Evolutionary conservation across 2,797 vertebrate species (phyloP).

Genomic region (Enteromius afrohamiltoni): DNA sequence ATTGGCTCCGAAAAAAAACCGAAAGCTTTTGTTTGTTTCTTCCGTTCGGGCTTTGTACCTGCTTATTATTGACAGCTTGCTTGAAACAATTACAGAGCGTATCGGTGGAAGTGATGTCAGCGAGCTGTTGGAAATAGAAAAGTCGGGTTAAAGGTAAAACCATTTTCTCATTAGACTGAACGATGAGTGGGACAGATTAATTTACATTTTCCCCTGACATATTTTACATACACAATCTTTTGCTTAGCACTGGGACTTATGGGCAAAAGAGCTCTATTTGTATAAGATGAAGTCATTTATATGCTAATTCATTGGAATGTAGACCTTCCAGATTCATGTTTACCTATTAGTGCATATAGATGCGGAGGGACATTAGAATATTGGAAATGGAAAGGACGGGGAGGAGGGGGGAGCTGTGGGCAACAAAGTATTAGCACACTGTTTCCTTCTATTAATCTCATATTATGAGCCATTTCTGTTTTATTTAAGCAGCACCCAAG

Average conservation of each 20-base stretch:
- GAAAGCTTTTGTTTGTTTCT: conserved; percentile 33
- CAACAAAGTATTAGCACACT: conserved; percentile 77
- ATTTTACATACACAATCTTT: conserved; percentile 85
- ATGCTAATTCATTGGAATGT: conserved; percentile 96
- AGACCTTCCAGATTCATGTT: conserved; percentile 94
- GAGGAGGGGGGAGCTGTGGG: conserved; percentile 68
- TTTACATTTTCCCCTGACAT: conserved; percentile 83
- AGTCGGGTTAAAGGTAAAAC: conserved; percentile 63
- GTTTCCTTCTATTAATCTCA: conserved; percentile 79
- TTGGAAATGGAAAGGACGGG: conserved; percentile 64
- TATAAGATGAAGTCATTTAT: conserved; percentile 98
- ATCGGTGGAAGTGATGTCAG: conserved; percentile 71
- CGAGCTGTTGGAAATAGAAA: conserved; percentile 71
- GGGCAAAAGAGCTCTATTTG: conserved; percentile 94
- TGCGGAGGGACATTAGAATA: conserved; percentile 80
- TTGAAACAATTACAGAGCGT: conserved; percentile 77
- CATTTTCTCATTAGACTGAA: conserved; percentile 78
- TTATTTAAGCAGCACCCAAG: conserved; percentile 74
- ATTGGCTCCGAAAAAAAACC: background rate
- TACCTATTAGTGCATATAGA: conserved; percentile 88
- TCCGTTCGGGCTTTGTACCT: conserved; percentile 42
- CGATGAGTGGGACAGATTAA: conserved; percentile 85
- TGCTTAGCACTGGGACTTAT: conserved; percentile 86
- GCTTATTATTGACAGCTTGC: conserved; percentile 54
- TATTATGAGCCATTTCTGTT: conserved; percentile 70